phyloP scores from a whole-genome alignment of 1,140 invertebrate species.

The Drosophila dunni region DNA sequence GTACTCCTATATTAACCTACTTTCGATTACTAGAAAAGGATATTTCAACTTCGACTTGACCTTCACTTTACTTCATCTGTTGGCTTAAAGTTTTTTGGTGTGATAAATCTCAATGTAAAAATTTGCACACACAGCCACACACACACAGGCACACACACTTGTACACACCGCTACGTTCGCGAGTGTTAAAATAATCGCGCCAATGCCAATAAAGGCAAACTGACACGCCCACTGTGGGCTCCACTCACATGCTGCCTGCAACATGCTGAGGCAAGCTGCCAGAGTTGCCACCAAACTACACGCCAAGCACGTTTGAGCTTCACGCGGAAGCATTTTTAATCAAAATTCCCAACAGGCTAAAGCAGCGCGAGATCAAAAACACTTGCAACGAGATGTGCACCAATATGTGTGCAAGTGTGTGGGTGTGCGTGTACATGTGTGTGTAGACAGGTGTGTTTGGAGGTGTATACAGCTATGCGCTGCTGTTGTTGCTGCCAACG shows the following conservation, averaged over 20 bases:
- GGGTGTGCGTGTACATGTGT: not conserved
- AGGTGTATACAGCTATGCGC: slow-evolving; percentile 1
- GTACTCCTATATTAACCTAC: too few species aligned
- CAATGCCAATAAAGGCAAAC: slow-evolving; percentile 50
- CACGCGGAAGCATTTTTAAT: slow-evolving; percentile 83
- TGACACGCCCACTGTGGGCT: slow-evolving; percentile 28
- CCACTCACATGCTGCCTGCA: slow-evolving; percentile 1
- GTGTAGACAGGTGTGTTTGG: slow-evolving; percentile 9
- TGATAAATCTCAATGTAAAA: slow-evolving; percentile 81
- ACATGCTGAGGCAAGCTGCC: slow-evolving; percentile 1
- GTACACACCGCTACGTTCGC: slow-evolving; percentile 48
- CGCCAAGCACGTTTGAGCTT: slow-evolving; percentile 76
- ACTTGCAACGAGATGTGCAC: slow-evolving; percentile 67
- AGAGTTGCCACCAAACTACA: slow-evolving; percentile 31
- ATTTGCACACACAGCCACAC: slow-evolving; percentile 53
- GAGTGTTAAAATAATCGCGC: slow-evolving; percentile 51
- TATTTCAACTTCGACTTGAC: slow-evolving; percentile 8
- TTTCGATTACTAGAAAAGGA: not conserved
- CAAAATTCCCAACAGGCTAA: slow-evolving; percentile 82
- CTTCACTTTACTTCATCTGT: slow-evolving; percentile 22
- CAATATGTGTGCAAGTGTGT: slow-evolving; percentile 17
- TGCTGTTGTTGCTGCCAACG: not conserved
- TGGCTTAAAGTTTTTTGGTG: slow-evolving; percentile 66
- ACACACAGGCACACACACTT: slow-evolving; percentile 7
- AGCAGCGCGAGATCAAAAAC: slow-evolving; percentile 81